Evolutionary conservation across 2,113 vertebrate genomes (phyloP).

Genomic region (Agapornis roseicollis): DNA sequence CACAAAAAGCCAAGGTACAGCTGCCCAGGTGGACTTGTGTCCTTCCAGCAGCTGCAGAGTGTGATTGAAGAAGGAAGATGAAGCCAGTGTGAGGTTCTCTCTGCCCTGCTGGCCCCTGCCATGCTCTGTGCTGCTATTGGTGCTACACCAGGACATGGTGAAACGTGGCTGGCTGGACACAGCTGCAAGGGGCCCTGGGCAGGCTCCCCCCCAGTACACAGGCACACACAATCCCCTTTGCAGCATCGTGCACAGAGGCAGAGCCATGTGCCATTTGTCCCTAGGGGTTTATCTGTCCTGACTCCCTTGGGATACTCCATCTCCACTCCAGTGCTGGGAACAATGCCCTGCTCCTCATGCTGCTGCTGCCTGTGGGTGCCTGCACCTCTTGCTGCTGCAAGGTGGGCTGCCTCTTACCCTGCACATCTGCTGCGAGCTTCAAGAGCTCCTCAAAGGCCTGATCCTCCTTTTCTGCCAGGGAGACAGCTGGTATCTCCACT

Average conservation of each 20-base stretch:
- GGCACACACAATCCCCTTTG: neutral
- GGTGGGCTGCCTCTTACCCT: neutral
- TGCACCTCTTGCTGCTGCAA: neutral
- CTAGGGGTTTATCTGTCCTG: neutral
- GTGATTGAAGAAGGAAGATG: neutral
- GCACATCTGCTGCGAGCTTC: neutral
- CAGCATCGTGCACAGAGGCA: neutral
- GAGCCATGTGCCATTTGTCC: fast-evolving
- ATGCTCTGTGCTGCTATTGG: neutral
- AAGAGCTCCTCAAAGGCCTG: neutral
- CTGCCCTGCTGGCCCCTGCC: neutral
- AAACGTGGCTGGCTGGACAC: neutral
- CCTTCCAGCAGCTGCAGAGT: neutral
- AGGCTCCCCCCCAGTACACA: neutral
- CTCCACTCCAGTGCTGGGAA: neutral
- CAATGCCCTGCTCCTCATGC: fast-evolving
- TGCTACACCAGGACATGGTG: neutral
- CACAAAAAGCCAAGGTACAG: fast-evolving
- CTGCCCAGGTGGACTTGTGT: neutral
- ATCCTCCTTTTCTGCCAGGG: neutral
- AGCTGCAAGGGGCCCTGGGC: fast-evolving
- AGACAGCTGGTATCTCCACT: neutral
- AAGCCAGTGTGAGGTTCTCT: fast-evolving
- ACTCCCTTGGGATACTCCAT: neutral
- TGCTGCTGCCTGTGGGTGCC: neutral